Conservation (phyloP, 2,797 vertebrate genomes). For the Chiroxiphia lanceolata region DNA sequence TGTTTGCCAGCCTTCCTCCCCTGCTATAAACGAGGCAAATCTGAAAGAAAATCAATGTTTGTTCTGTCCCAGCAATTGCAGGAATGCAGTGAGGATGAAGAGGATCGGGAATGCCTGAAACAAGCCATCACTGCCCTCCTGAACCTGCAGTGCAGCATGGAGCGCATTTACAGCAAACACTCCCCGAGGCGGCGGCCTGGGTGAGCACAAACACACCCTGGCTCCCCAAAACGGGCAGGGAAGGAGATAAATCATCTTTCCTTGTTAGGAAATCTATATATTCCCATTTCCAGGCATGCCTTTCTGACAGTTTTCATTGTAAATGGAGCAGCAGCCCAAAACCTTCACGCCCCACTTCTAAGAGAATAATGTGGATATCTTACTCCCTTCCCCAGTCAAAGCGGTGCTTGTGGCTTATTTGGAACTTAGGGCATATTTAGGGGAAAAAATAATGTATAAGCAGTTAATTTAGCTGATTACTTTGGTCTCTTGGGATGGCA, state of each 20-base stretch:
- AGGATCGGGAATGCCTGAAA: slow-evolving; percentile 94
- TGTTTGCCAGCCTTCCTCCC: not conserved
- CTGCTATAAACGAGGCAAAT: not conserved
- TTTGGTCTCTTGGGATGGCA: not conserved
- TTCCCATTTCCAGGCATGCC: not conserved
- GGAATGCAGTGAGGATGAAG: slow-evolving; percentile 91
- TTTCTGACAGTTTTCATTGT: not conserved
- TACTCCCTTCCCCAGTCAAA: not conserved
- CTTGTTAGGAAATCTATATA: accelerated
- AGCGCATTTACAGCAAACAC: slow-evolving; percentile 93
- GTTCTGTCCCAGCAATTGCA: slow-evolving; percentile 86
- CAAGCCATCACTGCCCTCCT: slow-evolving; percentile 97
- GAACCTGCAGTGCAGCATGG: slow-evolving; percentile 95
- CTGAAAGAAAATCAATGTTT: not conserved
- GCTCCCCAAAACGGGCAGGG: not conserved
- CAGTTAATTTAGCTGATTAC: not conserved
- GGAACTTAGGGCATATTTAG: not conserved
- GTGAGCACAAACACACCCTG: slow-evolving; percentile 66
- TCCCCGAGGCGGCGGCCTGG: slow-evolving; percentile 90
- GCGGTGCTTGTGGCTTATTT: not conserved
- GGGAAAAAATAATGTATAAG: not conserved
- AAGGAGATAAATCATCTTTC: not conserved
- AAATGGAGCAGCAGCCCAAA: not conserved
- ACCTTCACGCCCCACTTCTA: accelerated
- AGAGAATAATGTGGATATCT: not conserved